Evolutionary conservation across 35 echinoderm and acorn worm species (phyloP).

Genomic region (Anneissia japonica): DNA sequence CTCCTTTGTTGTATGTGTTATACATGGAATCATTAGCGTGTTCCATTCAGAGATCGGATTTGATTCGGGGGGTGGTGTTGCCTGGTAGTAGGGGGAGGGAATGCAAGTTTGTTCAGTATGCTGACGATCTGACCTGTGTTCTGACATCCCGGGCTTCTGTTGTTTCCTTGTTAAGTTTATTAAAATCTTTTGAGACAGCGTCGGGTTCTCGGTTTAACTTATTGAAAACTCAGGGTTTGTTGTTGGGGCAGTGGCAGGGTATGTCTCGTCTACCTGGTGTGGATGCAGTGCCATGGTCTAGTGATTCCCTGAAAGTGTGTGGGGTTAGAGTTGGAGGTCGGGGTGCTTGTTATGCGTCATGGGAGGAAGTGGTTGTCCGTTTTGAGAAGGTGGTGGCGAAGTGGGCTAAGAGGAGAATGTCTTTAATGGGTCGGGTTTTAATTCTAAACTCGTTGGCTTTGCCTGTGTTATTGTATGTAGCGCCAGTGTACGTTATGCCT

Average conservation of each 20-base stretch:
- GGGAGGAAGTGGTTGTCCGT: too few relatives aligned
- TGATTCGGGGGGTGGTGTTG: slow-evolving; percentile 5
- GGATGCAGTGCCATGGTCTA: too few relatives aligned
- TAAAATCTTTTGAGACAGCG: too few relatives aligned
- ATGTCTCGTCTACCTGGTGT: neutral
- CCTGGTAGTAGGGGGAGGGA: too few relatives aligned
- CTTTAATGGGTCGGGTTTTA: neutral
- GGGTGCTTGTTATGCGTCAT: too few relatives aligned
- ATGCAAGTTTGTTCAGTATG: neutral
- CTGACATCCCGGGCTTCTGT: neutral
- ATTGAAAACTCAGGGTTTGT: too few relatives aligned
- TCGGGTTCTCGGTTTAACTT: too few relatives aligned
- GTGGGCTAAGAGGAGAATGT: neutral
- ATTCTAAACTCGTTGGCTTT: neutral
- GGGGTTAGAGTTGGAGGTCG: too few relatives aligned
- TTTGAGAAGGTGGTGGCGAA: neutral
- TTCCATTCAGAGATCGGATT: neutral
- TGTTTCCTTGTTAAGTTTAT: neutral
- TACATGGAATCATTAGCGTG: neutral
- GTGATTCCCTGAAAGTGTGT: neutral
- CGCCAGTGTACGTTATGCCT: too few relatives aligned
- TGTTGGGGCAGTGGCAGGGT: neutral
- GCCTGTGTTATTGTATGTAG: too few relatives aligned
- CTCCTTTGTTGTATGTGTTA: slow-evolving; percentile 34
- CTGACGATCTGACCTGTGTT: too few relatives aligned